phyloP scores from a whole-genome alignment of 1,140 invertebrate species.

The Uloborus diversus region DNA sequence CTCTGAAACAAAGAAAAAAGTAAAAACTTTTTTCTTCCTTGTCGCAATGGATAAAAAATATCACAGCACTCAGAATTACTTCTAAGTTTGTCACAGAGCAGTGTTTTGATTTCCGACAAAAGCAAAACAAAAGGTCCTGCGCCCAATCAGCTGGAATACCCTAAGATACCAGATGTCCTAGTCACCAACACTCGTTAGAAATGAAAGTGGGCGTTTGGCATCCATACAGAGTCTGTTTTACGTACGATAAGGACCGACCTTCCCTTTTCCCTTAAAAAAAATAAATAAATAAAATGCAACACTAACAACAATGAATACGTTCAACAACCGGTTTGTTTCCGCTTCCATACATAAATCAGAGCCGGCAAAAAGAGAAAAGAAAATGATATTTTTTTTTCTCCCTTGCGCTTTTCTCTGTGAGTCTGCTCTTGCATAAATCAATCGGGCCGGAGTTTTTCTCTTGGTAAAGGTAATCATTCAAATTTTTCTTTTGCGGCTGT shows the following conservation, averaged over 20 bases:
- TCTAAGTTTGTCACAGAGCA: too few relatives aligned
- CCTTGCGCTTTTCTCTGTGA: neutral
- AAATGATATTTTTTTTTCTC: constrained; percentile 11
- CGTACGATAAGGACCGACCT: constrained; percentile 37
- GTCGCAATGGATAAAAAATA: too few relatives aligned
- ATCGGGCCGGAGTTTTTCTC: constrained; percentile 26
- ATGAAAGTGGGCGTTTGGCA: constrained; percentile 21
- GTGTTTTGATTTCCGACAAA: too few relatives aligned
- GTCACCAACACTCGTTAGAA: too few relatives aligned
- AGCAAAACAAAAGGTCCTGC: too few relatives aligned
- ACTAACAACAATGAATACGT: constrained; percentile 21
- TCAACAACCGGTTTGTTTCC: constrained; percentile 47
- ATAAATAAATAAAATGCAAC: too few relatives aligned
- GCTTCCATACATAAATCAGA: constrained; percentile 41
- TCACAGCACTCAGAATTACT: too few relatives aligned
- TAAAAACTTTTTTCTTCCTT: too few relatives aligned
- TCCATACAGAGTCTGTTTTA: constrained; percentile 34
- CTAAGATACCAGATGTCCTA: too few relatives aligned
- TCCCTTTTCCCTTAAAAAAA: too few relatives aligned
- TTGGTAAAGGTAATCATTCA: constrained; percentile 41
- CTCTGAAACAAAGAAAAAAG: too few relatives aligned
- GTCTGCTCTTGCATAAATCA: constrained; percentile 40
- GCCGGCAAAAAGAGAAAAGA: neutral
- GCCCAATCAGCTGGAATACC: too few relatives aligned
- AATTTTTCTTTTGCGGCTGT: constrained; percentile 47